Evolutionary conservation across 1,140 invertebrate species (phyloP).

Genomic region (Rhyacophila brunnea): DNA sequence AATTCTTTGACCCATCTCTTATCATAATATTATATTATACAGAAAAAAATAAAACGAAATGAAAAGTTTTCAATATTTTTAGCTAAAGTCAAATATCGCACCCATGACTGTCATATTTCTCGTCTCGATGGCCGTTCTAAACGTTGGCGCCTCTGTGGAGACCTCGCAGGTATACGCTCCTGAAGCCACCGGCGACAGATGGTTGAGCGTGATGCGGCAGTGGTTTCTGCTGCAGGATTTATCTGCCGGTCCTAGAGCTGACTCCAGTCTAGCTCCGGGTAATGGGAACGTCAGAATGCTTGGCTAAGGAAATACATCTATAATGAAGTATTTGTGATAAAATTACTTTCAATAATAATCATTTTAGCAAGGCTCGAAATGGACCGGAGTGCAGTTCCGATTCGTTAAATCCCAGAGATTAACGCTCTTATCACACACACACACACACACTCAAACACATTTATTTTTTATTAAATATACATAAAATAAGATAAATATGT

Average conservation of each 20-base stretch:
- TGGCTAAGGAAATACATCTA: constrained; percentile 7
- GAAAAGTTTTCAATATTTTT: too few species aligned
- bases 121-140: constrained; percentile 47
- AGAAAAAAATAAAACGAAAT: too few species aligned
- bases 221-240: constrained; percentile 42
- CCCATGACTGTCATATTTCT: constrained; percentile 55
- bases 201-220: constrained; percentile 42
- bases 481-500: too few species aligned
- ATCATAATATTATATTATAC: too few species aligned
- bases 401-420: too few species aligned
- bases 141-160: constrained; percentile 55
- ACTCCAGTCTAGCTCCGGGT: constrained; percentile 15
- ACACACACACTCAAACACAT: too few species aligned
- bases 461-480: too few species aligned
- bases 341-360: too few species aligned
- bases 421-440: too few species aligned
- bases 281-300: constrained; percentile 23
- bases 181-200: constrained; percentile 42
- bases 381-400: too few species aligned
- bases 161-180: constrained; percentile 55
- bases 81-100: constrained; percentile 18
- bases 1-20: too few species aligned
- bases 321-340: not conserved
- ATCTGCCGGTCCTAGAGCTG: constrained; percentile 1
- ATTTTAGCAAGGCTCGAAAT: too few species aligned